A percentile compares a stretch with the other conserved stretches of the same genome.
phyloP scores from a whole-genome alignment of 2,113 vertebrate genomes.

The Eretmodus cyanostictus region DNA sequence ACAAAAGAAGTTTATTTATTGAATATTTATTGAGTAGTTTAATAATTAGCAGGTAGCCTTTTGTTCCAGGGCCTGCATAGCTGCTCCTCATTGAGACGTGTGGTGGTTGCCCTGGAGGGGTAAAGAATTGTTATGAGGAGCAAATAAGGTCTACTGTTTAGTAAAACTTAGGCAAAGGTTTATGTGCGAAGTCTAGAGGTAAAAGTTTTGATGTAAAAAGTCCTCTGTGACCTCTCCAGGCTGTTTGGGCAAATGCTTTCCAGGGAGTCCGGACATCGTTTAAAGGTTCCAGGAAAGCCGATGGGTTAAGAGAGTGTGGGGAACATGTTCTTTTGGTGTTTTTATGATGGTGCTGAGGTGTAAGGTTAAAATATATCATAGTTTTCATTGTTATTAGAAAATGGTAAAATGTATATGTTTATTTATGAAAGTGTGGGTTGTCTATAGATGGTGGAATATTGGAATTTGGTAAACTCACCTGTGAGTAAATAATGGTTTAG shows the following conservation, averaged over 20 bases:
- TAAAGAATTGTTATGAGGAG: not conserved
- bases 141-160: not conserved
- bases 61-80: not conserved
- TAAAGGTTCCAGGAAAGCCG: not conserved
- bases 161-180: not conserved
- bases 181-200: rapidly evolving
- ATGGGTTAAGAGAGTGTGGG: not conserved
- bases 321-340: not conserved
- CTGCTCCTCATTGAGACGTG: not conserved
- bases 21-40: not conserved
- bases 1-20: not conserved
- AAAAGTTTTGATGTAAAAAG: not conserved
- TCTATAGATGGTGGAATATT: not conserved
- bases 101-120: not conserved
- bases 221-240: not conserved
- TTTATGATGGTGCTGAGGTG: not conserved
- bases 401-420: rapidly evolving
- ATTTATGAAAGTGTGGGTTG: not conserved
- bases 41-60: not conserved
- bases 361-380: not conserved
- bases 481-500: not conserved
- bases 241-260: not conserved
- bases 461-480: not conserved
- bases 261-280: not conserved
- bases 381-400: not conserved